A percentile compares a stretch with the other conserved stretches of the same genome.
These are phyloP conservation scores for Myodes glareolus DNA, from an alignment of 2,113 vertebrate genomes.

Conservation along the genomic window DNA sequence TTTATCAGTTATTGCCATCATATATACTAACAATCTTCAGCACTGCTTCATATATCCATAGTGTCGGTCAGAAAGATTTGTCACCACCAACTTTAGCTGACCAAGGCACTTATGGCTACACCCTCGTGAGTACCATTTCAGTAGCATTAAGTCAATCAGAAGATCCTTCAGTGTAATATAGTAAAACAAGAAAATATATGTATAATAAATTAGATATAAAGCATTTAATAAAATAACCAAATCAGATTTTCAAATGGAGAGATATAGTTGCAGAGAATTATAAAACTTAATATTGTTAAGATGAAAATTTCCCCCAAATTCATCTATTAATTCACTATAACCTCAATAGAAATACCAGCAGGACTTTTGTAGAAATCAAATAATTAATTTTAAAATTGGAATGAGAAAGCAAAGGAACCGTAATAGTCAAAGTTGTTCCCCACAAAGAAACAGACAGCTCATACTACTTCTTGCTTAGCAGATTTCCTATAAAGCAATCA, in stretches of 20 bases:
- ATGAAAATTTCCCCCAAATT: background rate
- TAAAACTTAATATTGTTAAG: background rate
- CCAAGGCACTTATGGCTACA: background rate
- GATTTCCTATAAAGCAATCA: conserved; percentile 26
- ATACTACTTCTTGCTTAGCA: conserved; percentile 4
- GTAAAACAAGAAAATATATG: background rate
- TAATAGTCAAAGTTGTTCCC: background rate
- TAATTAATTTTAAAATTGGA: conserved; percentile 2
- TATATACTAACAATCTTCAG: background rate
- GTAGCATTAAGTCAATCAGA: background rate
- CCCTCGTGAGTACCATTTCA: background rate
- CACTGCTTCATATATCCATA: background rate
- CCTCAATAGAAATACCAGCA: background rate
- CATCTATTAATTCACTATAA: background rate
- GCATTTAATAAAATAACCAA: background rate
- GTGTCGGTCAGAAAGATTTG: background rate
- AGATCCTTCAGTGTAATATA: background rate
- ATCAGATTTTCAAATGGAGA: background rate
- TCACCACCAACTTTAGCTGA: background rate
- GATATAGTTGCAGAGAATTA: background rate
- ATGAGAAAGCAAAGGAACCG: background rate
- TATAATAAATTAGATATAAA: background rate
- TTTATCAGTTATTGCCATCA: background rate
- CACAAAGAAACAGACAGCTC: background rate
- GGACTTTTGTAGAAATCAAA: background rate